Conservation (phyloP, 1,140 invertebrate species). For the Trichoplusia ni region DNA sequence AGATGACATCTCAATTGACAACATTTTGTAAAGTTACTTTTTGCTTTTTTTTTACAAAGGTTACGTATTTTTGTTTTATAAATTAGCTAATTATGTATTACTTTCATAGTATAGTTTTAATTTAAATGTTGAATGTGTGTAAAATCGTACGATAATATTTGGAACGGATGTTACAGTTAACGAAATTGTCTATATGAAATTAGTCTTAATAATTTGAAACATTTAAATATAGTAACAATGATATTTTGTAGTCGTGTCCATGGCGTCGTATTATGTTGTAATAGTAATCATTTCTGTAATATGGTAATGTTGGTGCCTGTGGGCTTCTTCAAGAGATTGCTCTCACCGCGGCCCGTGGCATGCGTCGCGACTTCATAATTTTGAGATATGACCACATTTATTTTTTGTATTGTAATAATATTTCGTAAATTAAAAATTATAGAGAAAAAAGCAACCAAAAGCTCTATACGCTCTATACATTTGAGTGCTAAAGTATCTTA, state of each 20-base stretch:
- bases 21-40: too few relatives aligned
- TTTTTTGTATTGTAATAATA: background rate
- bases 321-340: constrained; percentile 42
- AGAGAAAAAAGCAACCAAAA: too few relatives aligned
- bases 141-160: too few relatives aligned
- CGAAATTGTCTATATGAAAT: too few relatives aligned
- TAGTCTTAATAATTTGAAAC: background rate
- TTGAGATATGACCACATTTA: constrained; percentile 35
- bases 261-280: constrained; percentile 37
- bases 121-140: too few relatives aligned
- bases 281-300: constrained; percentile 53
- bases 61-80: too few relatives aligned
- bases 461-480: background rate
- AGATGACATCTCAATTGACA: too few relatives aligned
- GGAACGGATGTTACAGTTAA: too few relatives aligned
- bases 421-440: too few relatives aligned
- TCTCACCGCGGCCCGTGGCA: constrained; percentile 41
- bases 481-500: too few relatives aligned
- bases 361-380: constrained; percentile 10
- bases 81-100: too few relatives aligned
- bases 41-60: too few relatives aligned
- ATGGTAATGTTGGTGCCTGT: constrained; percentile 44
- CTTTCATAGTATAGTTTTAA: background rate
- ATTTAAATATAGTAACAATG: background rate
- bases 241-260: constrained; percentile 12